These are phyloP conservation scores for Portevinia maculata DNA, from an alignment of 2,888 invertebrate species.

Conservation along the genomic window DNA sequence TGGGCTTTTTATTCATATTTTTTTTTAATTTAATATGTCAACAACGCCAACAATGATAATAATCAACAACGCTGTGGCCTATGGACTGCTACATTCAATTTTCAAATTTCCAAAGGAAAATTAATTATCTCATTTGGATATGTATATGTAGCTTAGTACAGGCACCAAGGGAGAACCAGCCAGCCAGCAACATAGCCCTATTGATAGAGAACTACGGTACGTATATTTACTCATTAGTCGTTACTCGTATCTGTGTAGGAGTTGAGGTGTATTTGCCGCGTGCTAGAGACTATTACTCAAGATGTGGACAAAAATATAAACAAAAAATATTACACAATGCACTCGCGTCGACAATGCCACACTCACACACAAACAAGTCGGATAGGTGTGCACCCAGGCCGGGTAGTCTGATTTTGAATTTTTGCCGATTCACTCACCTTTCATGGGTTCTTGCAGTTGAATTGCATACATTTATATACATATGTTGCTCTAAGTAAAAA, in stretches of 20 bases:
- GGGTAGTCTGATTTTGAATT: constrained; percentile 8
- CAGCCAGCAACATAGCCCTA: background rate
- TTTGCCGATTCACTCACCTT: constrained; percentile 60
- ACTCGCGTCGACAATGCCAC: constrained; percentile 11
- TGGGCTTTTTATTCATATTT: too few species aligned
- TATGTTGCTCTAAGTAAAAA: background rate
- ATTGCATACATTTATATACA: background rate
- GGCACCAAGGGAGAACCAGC: background rate
- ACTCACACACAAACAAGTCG: background rate
- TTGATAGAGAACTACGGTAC: background rate
- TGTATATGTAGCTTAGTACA: background rate
- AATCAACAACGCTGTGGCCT: background rate
- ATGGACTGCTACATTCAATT: background rate
- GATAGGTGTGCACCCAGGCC: background rate
- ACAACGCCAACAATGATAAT: too few species aligned
- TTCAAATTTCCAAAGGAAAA: constrained; percentile 1
- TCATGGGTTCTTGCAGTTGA: background rate
- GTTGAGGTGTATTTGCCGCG: constrained; percentile 16
- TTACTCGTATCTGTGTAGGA: constrained; percentile 37
- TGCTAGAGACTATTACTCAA: background rate
- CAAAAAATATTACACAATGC: constrained; percentile 62
- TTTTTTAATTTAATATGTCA: too few species aligned
- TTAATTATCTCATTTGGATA: constrained; percentile 9
- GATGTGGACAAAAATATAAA: constrained; percentile 30
- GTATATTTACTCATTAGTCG: too few species aligned